Evolutionary conservation across 2,113 vertebrate species (phyloP).

Genomic region (Thamnophis sirtalis): DNA sequence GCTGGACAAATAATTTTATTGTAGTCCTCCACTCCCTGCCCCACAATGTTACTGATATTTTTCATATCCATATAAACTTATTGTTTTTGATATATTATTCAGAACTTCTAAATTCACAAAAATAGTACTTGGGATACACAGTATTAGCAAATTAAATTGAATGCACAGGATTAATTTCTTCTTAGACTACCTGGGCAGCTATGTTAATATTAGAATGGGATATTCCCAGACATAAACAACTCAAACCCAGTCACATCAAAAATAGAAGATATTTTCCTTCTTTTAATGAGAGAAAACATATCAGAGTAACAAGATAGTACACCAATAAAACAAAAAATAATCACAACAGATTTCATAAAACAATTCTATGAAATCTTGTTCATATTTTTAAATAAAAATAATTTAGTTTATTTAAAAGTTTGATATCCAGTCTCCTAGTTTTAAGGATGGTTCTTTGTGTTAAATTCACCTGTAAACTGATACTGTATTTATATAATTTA

Average conservation of each 20-base stretch:
- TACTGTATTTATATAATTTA: not conserved
- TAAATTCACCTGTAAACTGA: not conserved
- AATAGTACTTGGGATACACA: not conserved
- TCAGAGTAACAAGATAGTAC: not conserved
- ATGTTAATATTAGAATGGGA: not conserved
- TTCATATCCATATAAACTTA: not conserved
- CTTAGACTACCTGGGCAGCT: not conserved
- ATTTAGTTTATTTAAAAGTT: not conserved
- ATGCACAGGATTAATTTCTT: not conserved
- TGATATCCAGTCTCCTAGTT: not conserved
- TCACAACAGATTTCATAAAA: not conserved
- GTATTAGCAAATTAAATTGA: not conserved
- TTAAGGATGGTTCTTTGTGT: not conserved
- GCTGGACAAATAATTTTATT: not conserved
- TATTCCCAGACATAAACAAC: not conserved
- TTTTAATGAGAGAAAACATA: not conserved
- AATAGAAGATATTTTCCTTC: not conserved
- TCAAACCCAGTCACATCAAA: not conserved
- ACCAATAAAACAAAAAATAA: not conserved
- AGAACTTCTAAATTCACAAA: not conserved
- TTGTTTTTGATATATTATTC: not conserved
- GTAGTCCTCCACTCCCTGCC: not conserved
- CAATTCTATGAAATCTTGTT: not conserved
- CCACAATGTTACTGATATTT: not conserved
- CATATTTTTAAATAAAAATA: not conserved